phyloP scores from a whole-genome alignment of 2,888 invertebrate genomes.

The Criorhina ranunculi region DNA sequence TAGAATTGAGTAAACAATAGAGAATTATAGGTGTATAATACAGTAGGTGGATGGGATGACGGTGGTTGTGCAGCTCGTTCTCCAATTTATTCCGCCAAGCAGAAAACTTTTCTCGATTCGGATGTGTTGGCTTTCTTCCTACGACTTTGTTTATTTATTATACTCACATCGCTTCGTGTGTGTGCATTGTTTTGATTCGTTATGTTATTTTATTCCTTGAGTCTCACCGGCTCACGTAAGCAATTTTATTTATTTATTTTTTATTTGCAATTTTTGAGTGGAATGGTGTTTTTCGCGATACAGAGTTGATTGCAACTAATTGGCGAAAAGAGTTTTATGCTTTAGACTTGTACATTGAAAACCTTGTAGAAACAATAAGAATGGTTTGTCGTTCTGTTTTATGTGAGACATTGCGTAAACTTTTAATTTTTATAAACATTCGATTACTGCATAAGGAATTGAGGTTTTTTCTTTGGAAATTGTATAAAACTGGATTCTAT shows the following conservation, averaged over 20 bases:
- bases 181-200: conserved; percentile 49
- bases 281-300: conserved; percentile 9
- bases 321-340: neutral
- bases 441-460: too few relatives aligned
- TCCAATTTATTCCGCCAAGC: conserved; percentile 42
- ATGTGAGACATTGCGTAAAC: too few relatives aligned
- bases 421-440: too few relatives aligned
- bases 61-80: conserved; percentile 21
- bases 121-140: conserved; percentile 45
- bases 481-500: too few relatives aligned
- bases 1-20: conserved; percentile 40
- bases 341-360: neutral
- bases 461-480: too few relatives aligned
- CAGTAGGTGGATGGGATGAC: conserved; percentile 50
- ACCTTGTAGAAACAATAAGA: too few relatives aligned
- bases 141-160: conserved; percentile 27
- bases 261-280: conserved; percentile 20
- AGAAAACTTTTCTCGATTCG: conserved; percentile 19
- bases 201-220: conserved; percentile 20
- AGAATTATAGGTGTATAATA: neutral
- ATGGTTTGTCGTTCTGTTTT: too few relatives aligned
- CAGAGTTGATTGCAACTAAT: conserved; percentile 9
- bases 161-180: conserved; percentile 21
- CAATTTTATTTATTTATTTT: conserved; percentile 33
- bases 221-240: conserved; percentile 42